Percentiles rank a stretch among this genome's conserved stretches.
Evolutionary conservation across 2,113 vertebrate genomes (phyloP).

Genomic region (Paraplagusia blochii): DNA sequence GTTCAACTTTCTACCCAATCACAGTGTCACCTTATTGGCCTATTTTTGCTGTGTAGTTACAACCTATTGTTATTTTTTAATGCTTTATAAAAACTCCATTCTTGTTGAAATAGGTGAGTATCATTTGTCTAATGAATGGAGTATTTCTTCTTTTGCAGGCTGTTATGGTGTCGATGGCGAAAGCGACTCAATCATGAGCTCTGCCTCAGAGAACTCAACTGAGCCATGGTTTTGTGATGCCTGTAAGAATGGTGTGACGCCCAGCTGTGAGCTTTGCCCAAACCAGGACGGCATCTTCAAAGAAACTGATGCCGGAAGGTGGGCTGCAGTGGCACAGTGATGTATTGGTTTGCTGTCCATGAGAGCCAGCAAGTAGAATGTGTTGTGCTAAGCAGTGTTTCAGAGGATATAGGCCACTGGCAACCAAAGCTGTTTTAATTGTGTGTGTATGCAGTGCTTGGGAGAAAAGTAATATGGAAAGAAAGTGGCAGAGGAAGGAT

Average conservation of each 20-base stretch:
- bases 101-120: too few species aligned
- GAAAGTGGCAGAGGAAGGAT: conserved; percentile 32
- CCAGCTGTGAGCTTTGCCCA: conserved; percentile 95
- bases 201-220: conserved; percentile 96
- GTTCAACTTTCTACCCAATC: too few species aligned
- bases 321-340: conserved; percentile 26
- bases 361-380: conserved; percentile 12
- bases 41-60: too few species aligned
- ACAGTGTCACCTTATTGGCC: too few species aligned
- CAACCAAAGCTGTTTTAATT: conserved; percentile 34
- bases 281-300: conserved; percentile 99
- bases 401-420: conserved; percentile 44
- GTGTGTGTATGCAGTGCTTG: conserved; percentile 39
- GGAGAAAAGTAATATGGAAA: conserved; percentile 32
- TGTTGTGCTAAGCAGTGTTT: conserved; percentile 42
- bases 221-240: conserved; percentile 99
- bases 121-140: too few species aligned
- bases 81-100: too few species aligned
- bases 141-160: conserved; percentile 71
- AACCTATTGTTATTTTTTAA: too few species aligned
- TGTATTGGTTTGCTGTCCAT: conserved; percentile 25
- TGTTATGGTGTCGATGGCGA: conserved; percentile 99
- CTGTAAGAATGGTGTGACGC: conserved; percentile 93
- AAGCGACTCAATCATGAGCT: conserved; percentile 98
- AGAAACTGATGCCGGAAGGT: conserved; percentile 98